Percentiles rank a stretch among this genome's conserved stretches.
phyloP scores from a whole-genome alignment of 2,888 invertebrate species.

The Agrenia bidenticulata region DNA sequence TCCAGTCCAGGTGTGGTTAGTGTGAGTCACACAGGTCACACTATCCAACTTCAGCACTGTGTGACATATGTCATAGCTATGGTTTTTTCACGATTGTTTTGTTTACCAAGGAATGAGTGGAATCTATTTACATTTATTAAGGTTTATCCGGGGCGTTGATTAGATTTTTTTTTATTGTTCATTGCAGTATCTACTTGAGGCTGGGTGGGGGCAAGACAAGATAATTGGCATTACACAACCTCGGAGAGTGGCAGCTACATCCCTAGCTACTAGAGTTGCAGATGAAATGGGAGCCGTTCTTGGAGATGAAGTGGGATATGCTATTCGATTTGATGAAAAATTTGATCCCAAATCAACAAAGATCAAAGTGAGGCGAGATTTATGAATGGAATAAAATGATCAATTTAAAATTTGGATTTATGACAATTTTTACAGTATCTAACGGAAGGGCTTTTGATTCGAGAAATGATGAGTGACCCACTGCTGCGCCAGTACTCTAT shows the following conservation, averaged over 20 bases:
- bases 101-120: too few species aligned
- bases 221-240: conserved; percentile 90
- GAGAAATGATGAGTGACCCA: conserved; percentile 95
- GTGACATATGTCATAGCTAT: too few species aligned
- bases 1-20: too few species aligned
- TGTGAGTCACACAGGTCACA: too few species aligned
- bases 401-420: not conserved
- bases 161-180: conserved; percentile 4
- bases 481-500: conserved; percentile 83
- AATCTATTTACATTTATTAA: not conserved
- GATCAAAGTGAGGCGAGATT: conserved; percentile 65
- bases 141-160: not conserved
- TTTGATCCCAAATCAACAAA: conserved; percentile 64
- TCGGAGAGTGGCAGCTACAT: conserved; percentile 82
- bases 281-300: conserved; percentile 78
- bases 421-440: conserved; percentile 69
- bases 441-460: conserved; percentile 91
- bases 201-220: conserved; percentile 77
- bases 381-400: not conserved
- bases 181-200: conserved; percentile 80
- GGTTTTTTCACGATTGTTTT: too few species aligned
- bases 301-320: conserved; percentile 79
- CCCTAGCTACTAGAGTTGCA: conserved; percentile 83
- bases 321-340: conserved; percentile 75
- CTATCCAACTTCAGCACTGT: too few species aligned